Evolutionary conservation across 2,113 vertebrate species (phyloP), one percentile per base, ranked within the genome.

Genomic region (Scytalopus superciliaris): DNA sequence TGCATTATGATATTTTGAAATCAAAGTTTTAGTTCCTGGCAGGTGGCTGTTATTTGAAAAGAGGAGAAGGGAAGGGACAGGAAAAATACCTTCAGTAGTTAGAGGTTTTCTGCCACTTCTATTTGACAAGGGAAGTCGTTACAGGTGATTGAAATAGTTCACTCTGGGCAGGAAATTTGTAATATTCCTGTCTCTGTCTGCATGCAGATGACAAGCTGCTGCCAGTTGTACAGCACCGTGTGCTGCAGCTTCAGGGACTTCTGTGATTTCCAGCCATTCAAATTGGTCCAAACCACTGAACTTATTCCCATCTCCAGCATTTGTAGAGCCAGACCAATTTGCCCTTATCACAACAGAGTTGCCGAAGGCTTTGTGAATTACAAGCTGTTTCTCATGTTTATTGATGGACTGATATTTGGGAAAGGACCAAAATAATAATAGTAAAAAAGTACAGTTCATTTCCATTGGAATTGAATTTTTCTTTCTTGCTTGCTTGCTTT

Each of bases 381-480:
- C 94, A 97, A 94, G 93, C 94, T 96, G 76, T 95, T 96, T 96
- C 97, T 98, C 97, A 92, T 98, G 96, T 97, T 98, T 98, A 97
- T 97, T 97, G 97, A 98, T 97, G 77, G 87, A 74, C 68, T 96
- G 95, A 97, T 98, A 96, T 96, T 98, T 98, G 93, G 96, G 92
- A 97, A 96, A 88, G 62, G 67, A 94, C 50, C 92, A 96, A 96
- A 94, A 77, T 67, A 91, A 85, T 95, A 93, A 76, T 24, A 88
- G 76, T 42, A 49, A 88, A 89, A 94, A 86, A 35, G n/a, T 79
- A 75, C 44, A 72, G 49, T 94, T 97, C 49, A 82, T 96, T 97
- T 97, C 83, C 85, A 42, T 89, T 94, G 84, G 95, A 96, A 96
- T 70, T 73, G 60, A 94, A 60, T 84, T 75, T 63, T 93, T 66